These are phyloP conservation scores for Serranus cabrilla DNA, from an alignment of 2,797 vertebrate species.

Conservation along the genomic window DNA sequence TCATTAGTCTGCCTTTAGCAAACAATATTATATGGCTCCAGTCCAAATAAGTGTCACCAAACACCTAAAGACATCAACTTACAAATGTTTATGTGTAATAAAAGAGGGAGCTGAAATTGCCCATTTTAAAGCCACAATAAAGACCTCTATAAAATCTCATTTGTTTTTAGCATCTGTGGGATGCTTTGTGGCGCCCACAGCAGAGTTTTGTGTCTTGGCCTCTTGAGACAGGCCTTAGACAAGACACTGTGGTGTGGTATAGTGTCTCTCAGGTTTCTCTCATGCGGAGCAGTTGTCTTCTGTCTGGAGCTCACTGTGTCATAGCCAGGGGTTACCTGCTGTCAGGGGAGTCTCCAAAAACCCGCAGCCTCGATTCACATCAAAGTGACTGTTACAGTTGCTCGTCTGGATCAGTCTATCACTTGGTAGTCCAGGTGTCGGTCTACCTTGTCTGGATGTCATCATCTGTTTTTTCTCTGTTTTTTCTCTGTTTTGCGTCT, in stretches of 20 bases:
- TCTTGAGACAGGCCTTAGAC: constrained; percentile 14
- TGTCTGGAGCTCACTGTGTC: constrained; percentile 58
- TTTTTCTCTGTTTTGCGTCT: constrained; percentile 14
- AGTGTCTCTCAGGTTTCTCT: constrained; percentile 69
- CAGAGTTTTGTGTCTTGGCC: constrained; percentile 22
- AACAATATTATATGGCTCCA: constrained; percentile 42
- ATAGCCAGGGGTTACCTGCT: constrained; percentile 66
- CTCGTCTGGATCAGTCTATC: constrained; percentile 19
- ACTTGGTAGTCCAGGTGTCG: constrained; percentile 26
- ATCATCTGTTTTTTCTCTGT: constrained; percentile 6
- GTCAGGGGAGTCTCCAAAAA: constrained; percentile 65
- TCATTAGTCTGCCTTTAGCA: constrained; percentile 56
- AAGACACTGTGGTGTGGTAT: constrained; percentile 34
- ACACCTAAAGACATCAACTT: constrained; percentile 21
- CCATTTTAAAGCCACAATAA: constrained; percentile 73
- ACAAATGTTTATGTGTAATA: constrained; percentile 37
- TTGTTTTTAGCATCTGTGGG: constrained; percentile 64
- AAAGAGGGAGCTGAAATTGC: constrained; percentile 64
- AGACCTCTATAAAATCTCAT: constrained; percentile 66
- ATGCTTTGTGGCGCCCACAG: constrained; percentile 43
- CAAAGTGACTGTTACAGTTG: constrained; percentile 61
- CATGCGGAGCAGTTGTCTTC: constrained; percentile 44
- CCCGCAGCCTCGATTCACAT: constrained; percentile 75
- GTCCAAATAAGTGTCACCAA: constrained; percentile 45
- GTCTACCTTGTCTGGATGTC: constrained; percentile 20